These are phyloP conservation scores for Actias luna DNA, from an alignment of 2,888 invertebrate genomes.

Conservation along the genomic window DNA sequence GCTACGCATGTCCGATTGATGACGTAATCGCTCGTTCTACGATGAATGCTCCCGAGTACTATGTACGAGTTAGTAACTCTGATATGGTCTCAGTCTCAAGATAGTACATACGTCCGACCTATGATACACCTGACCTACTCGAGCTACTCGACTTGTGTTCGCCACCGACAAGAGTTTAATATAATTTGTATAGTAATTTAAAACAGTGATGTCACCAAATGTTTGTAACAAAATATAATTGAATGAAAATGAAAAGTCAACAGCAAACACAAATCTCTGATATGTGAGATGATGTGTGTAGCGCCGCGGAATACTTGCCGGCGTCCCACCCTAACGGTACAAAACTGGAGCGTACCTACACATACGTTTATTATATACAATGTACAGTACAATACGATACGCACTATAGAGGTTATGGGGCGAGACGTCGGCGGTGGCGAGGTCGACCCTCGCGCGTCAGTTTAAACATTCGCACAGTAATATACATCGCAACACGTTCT, in stretches of 20 bases:
- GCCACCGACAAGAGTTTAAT: slow-evolving; percentile 44
- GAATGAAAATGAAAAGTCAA: slow-evolving; percentile 19
- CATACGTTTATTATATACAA: slow-evolving; percentile 78
- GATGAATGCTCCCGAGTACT: slow-evolving; percentile 65
- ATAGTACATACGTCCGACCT: slow-evolving; percentile 76
- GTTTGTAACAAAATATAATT: not conserved
- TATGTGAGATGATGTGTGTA: slow-evolving; percentile 80
- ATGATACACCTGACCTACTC: slow-evolving; percentile 77
- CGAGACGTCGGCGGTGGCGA: slow-evolving; percentile 61
- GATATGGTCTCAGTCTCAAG: slow-evolving; percentile 82
- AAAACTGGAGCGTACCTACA: slow-evolving; percentile 72
- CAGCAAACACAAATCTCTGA: slow-evolving; percentile 73
- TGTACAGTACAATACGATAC: slow-evolving; percentile 75
- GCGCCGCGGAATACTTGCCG: slow-evolving; percentile 65
- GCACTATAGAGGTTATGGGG: slow-evolving; percentile 67
- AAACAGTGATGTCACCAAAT: not conserved
- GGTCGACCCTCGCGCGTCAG: slow-evolving; percentile 63
- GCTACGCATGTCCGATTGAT: slow-evolving; percentile 38
- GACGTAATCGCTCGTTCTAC: slow-evolving; percentile 74
- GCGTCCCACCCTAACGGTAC: slow-evolving; percentile 61
- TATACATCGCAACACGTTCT: slow-evolving; percentile 78
- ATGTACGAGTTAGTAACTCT: slow-evolving; percentile 72
- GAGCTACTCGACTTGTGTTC: slow-evolving; percentile 72
- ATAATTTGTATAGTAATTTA: not conserved
- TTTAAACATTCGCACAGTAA: slow-evolving; percentile 77